Conservation (phyloP, 2,113 vertebrate species). For the Australoheros scitulus region DNA sequence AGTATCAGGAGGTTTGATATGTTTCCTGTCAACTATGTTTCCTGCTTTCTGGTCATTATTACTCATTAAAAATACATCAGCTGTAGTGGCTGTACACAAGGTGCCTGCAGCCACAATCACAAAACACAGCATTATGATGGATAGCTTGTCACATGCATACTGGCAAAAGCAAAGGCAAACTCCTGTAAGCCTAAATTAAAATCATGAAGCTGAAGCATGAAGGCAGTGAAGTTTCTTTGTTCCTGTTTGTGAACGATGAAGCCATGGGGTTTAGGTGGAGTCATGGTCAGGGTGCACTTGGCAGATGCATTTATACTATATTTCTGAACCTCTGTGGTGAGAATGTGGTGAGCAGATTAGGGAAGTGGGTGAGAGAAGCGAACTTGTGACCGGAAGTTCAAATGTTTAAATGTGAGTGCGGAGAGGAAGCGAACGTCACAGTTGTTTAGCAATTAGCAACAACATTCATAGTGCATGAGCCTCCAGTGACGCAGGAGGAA, state of each 20-base stretch:
- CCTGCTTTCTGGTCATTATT: constrained; percentile 4
- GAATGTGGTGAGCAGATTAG: neutral
- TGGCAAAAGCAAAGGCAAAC: neutral
- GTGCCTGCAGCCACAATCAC: constrained; percentile 17
- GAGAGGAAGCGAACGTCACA: neutral
- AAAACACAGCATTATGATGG: constrained; percentile 3
- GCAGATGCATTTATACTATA: neutral
- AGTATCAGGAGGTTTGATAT: neutral
- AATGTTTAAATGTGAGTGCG: neutral
- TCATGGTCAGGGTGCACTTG: neutral
- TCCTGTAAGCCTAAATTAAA: neutral
- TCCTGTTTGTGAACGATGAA: neutral
- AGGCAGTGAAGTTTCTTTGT: neutral
- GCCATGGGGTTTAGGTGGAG: neutral
- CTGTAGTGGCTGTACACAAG: neutral
- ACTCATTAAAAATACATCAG: constrained; percentile 43
- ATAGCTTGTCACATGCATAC: constrained; percentile 20
- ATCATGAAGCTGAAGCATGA: neutral
- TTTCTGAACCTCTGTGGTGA: neutral
- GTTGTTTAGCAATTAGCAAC: neutral
- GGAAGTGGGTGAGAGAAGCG: neutral
- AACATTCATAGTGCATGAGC: neutral
- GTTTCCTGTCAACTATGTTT: neutral
- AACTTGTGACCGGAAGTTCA: neutral
- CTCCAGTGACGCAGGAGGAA: neutral